Base-by-base conservation (phyloP, 2,113 vertebrate genomes). In the Equus przewalskii region DNA sequence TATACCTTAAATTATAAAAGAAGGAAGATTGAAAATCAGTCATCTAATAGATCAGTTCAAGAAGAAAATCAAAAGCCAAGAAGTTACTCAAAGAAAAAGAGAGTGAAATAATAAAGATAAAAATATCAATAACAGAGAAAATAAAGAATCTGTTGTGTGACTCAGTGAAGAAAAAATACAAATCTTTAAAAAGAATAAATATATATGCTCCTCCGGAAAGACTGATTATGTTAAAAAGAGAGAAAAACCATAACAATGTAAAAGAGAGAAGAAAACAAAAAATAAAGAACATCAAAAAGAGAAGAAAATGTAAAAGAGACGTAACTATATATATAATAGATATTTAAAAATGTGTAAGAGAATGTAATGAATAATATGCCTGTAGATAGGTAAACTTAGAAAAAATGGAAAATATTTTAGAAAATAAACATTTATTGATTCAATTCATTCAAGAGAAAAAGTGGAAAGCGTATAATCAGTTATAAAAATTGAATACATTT, bases 351-450 rank as follows among this genome's bases (percentile, higher is more conserved):
- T 92, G 60, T 22, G 30, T 28, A 81, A 44, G 28, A 85, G 21
- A 44, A 54, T 56, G 64, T 41, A 79, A 84, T 83, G 18, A 80
- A 69, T 60, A 58, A 81, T 81, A 93, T 69, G 15, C 41, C 33
- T 44, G 30, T n/a, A 60, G n/a, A 51, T 18, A 93, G 41, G 33
- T 22, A 67, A 86, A 73, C 0, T 67, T 65, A 56, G 62, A 26
- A 51, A 78, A 62, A 51, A 49, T n/a, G 28, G 46, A 84, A 84
- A 78, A 41, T 54, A 70, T 13, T 70, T 89, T 85, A 65, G 21
- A 89, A 85, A 72, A 73, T 75, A 81, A 67, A 86, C 11, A 83
- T 73, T 93, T 89, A 65, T 51, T 75, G 14, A 70, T 73, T 56
- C 26, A 64, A 79, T 49, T 76, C 46, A 73, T 69, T 94, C 7